Percentiles rank a stretch among this genome's conserved stretches.
Evolutionary conservation across 2,113 vertebrate species (phyloP).

Genomic region (Ictalurus punctatus): DNA sequence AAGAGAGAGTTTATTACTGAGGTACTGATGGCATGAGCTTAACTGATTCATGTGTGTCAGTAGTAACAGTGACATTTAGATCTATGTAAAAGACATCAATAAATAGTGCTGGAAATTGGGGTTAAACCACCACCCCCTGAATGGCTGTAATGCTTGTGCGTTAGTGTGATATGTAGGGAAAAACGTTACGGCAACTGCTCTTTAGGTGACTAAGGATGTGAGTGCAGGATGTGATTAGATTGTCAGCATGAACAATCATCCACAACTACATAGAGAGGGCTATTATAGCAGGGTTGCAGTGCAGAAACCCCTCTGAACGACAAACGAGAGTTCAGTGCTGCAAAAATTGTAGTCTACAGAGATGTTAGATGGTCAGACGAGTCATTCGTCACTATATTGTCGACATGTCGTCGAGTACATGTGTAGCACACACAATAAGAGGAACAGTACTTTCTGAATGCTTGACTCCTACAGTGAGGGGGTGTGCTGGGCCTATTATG

Average conservation of each 20-base stretch:
- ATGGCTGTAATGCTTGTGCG: not conserved
- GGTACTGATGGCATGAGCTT: not conserved
- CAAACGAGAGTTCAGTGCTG: not conserved
- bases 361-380: not conserved
- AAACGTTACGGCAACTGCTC: not conserved
- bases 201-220: not conserved
- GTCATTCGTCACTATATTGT: not conserved
- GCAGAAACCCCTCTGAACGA: not conserved
- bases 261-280: not conserved
- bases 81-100: not conserved
- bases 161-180: not conserved
- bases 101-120: not conserved
- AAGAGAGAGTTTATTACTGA: not conserved
- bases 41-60: not conserved
- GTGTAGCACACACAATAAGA: not conserved
- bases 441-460: not conserved
- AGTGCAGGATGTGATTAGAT: not conserved
- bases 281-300: not conserved
- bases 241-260: conserved; percentile 5
- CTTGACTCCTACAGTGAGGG: not conserved
- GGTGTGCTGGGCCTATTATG: not conserved
- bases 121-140: not conserved
- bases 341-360: not conserved
- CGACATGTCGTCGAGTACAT: not conserved
- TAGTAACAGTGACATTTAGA: not conserved